Percentiles rank a stretch among this genome's conserved stretches.
Evolutionary conservation across 1,140 invertebrate genomes (phyloP).

Genomic region (Drosophila nasuta): DNA sequence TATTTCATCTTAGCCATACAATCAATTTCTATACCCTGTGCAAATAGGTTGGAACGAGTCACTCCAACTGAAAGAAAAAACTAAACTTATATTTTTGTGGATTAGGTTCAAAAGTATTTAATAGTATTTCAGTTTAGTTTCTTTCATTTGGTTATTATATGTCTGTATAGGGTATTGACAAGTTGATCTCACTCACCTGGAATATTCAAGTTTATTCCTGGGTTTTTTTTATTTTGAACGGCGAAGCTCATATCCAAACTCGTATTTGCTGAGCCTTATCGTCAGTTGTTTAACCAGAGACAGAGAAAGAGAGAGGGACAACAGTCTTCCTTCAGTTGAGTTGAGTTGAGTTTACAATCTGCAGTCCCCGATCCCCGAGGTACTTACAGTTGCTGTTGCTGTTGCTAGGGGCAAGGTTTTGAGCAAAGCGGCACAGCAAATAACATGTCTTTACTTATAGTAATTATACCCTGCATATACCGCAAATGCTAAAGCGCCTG

Average conservation of each 20-base stretch:
- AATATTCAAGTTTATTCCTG: constrained; percentile 4
- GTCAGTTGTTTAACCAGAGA: constrained; percentile 19
- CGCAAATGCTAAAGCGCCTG: not conserved
- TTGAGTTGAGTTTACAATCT: constrained; percentile 15
- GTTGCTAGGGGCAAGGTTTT: constrained; percentile 8
- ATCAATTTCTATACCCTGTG: constrained; percentile 43
- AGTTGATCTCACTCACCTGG: not conserved
- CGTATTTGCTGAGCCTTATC: constrained; percentile 76
- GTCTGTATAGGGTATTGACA: not conserved
- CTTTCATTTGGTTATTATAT: not conserved
- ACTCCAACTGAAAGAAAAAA: no score
- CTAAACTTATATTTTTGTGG: not conserved
- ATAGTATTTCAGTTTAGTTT: not conserved
- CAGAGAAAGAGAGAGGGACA: constrained; percentile 13
- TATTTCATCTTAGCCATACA: constrained; percentile 68
- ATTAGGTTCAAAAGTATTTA: not conserved
- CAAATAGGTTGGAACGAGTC: not conserved
- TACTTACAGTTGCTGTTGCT: constrained; percentile 14
- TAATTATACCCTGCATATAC: not conserved
- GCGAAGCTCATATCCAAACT: constrained; percentile 55
- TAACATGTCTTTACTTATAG: not conserved
- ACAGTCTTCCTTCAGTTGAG: constrained; percentile 21
- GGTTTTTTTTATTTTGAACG: constrained; percentile 14
- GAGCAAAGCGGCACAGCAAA: not conserved
- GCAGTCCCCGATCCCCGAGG: constrained; percentile 29